A percentile compares a stretch with the other conserved stretches of the same genome.
Conservation (phyloP, 2,888 invertebrate genomes). For the Xanthorhoe designata region DNA sequence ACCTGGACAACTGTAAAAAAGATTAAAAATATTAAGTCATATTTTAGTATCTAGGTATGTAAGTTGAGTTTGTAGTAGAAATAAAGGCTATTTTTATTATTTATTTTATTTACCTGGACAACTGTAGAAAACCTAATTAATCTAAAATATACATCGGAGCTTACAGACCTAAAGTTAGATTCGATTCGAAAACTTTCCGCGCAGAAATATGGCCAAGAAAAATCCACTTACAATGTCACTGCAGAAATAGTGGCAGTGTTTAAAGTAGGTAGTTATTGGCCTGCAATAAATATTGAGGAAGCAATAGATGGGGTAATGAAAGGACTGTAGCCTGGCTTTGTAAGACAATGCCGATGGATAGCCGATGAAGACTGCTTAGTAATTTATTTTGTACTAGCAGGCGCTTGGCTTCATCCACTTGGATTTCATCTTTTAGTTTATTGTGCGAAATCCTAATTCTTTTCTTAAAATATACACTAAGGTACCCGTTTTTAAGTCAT, state of each 20-base stretch:
- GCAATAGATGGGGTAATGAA: conserved; percentile 29
- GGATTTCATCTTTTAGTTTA: too few relatives aligned
- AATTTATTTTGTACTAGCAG: too few relatives aligned
- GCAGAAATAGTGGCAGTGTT: conserved; percentile 25
- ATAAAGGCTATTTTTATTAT: too few relatives aligned
- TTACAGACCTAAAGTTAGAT: conserved; percentile 49
- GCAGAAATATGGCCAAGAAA: conserved; percentile 48
- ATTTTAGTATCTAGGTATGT: too few relatives aligned
- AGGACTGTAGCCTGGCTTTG: not conserved
- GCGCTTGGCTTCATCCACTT: too few relatives aligned
- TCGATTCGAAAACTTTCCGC: conserved; percentile 47
- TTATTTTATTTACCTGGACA: not conserved
- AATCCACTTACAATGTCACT: conserved; percentile 35
- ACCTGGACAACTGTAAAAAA: too few relatives aligned
- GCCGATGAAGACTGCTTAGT: too few relatives aligned
- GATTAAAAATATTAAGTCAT: too few relatives aligned
- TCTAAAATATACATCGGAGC: conserved; percentile 2
- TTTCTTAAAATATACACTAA: too few relatives aligned
- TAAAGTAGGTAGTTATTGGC: conserved; percentile 40
- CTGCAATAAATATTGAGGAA: conserved; percentile 39
- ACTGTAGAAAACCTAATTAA: not conserved
- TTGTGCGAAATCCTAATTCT: too few relatives aligned
- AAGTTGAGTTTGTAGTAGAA: too few relatives aligned
- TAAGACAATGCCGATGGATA: not conserved
- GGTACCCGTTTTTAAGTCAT: too few relatives aligned